Percentiles rank a stretch among this genome's conserved stretches.
phyloP scores from a whole-genome alignment of 2,888 invertebrate species.

The Tipula vernalis region DNA sequence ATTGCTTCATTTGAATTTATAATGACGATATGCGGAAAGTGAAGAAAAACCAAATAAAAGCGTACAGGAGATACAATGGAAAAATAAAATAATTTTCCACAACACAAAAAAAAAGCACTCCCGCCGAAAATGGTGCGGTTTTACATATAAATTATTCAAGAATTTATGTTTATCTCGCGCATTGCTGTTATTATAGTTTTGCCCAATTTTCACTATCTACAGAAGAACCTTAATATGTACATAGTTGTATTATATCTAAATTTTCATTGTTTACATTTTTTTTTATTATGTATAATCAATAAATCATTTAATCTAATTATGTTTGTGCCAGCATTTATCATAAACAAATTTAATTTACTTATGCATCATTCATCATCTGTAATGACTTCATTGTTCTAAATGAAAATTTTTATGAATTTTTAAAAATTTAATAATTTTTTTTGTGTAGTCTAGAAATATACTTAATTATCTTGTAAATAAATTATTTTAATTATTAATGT shows the following conservation, averaged over 20 bases:
- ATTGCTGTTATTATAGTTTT: background rate
- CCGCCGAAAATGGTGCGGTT: background rate
- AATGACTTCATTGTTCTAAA: background rate
- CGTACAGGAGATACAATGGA: background rate
- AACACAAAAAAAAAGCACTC: background rate
- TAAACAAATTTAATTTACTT: background rate
- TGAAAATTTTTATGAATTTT: background rate
- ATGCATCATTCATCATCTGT: background rate
- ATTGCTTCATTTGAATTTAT: background rate
- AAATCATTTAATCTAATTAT: background rate
- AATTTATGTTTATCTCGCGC: background rate
- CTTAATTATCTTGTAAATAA: background rate
- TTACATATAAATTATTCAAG: background rate
- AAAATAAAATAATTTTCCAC: background rate
- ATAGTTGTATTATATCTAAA: background rate
- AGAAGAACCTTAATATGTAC: background rate
- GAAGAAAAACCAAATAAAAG: background rate
- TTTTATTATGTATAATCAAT: background rate
- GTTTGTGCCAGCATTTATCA: background rate
- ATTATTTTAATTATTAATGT: background rate
- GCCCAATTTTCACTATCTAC: background rate
- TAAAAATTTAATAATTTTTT: background rate
- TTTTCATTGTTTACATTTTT: background rate
- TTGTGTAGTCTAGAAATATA: background rate
- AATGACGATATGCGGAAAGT: background rate